These are phyloP conservation scores for Tyria jacobaeae DNA, from an alignment of 2,888 invertebrate genomes.

Conservation along the genomic window DNA sequence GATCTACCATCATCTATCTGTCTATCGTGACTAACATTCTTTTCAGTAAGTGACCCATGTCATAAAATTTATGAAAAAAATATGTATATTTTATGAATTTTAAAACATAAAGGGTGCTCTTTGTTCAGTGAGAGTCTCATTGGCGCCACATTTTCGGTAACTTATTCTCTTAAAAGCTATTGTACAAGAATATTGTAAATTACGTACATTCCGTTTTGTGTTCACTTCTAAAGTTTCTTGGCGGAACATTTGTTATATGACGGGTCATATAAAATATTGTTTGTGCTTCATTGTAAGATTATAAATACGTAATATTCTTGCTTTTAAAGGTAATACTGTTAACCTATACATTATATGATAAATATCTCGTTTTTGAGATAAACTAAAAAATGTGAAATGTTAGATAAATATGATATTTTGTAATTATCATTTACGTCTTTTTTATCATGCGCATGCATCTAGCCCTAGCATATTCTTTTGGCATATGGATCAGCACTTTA, in stretches of 20 bases:
- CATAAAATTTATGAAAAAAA: too few relatives aligned
- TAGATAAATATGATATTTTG: too few relatives aligned
- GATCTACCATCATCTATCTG: too few relatives aligned
- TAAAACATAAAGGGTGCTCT: constrained; percentile 34
- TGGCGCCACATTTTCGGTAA: constrained; percentile 34
- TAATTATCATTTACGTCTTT: too few relatives aligned
- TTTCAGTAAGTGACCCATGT: too few relatives aligned
- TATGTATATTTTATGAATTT: constrained; percentile 42
- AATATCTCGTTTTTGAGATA: too few relatives aligned
- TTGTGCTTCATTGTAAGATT: constrained; percentile 2
- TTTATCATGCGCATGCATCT: too few relatives aligned
- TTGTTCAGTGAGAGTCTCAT: constrained; percentile 37
- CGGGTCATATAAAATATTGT: constrained; percentile 12
- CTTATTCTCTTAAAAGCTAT: constrained; percentile 36
- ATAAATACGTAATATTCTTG: neutral
- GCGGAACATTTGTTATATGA: constrained; percentile 13
- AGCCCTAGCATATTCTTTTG: too few relatives aligned
- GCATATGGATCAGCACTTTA: too few relatives aligned
- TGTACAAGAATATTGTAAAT: constrained; percentile 32
- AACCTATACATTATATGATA: too few relatives aligned
- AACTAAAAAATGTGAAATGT: neutral
- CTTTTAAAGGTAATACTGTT: neutral
- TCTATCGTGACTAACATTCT: too few relatives aligned
- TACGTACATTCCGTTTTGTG: constrained; percentile 26
- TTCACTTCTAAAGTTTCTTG: constrained; percentile 15